phyloP scores from a whole-genome alignment of 2,797 vertebrate species.

The Hippoglossus hippoglossus region DNA sequence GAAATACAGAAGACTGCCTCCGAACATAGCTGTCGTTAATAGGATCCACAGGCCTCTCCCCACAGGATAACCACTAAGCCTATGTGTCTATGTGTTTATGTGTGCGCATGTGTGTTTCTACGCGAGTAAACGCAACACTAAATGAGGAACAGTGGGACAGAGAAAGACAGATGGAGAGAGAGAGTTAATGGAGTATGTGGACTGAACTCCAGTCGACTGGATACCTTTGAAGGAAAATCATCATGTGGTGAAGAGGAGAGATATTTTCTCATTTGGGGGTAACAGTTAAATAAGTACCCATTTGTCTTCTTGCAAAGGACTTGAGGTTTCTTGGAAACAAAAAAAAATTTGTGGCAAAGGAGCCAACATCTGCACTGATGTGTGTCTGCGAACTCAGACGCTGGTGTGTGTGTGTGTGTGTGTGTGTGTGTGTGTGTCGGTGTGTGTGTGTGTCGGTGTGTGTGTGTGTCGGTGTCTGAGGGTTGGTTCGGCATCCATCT shows the following conservation, averaged over 20 bases:
- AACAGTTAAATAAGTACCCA: constrained; percentile 77
- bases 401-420: constrained; percentile 34
- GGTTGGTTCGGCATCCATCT: constrained; percentile 51
- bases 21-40: constrained; percentile 73
- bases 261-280: constrained; percentile 80
- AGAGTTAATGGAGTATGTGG: constrained; percentile 73
- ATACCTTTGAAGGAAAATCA: constrained; percentile 79
- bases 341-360: constrained; percentile 28
- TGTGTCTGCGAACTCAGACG: constrained; percentile 66
- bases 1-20: constrained; percentile 66
- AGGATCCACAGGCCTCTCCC: constrained; percentile 78
- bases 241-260: constrained; percentile 74
- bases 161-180: constrained; percentile 51
- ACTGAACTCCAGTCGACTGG: constrained; percentile 68
- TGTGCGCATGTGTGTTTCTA: constrained; percentile 47
- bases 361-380: constrained; percentile 70
- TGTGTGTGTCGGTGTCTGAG: constrained; percentile 46
- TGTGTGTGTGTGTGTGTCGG: constrained; percentile 56
- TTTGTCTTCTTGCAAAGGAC: constrained; percentile 77
- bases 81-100: constrained; percentile 50
- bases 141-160: constrained; percentile 70
- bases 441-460: constrained; percentile 49
- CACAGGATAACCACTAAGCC: constrained; percentile 79
- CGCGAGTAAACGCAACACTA: constrained; percentile 63
- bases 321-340: constrained; percentile 76